These are phyloP conservation scores for Pseudomyrmex concolor DNA, from an alignment of 1,140 invertebrate genomes.

Conservation along the genomic window DNA sequence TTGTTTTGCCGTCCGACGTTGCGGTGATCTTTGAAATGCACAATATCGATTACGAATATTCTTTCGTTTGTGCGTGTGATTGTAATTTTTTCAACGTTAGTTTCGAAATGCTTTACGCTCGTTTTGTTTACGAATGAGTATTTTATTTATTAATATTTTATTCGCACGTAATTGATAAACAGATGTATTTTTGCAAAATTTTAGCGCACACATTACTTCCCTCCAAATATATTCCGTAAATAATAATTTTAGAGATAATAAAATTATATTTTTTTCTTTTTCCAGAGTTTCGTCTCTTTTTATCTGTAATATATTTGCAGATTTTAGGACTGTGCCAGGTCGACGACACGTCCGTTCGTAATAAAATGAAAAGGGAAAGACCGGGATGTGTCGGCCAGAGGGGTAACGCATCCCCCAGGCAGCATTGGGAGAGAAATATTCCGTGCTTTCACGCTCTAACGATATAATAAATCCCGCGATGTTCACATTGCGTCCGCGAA, in stretches of 20 bases:
- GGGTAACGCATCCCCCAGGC: constrained; percentile 55
- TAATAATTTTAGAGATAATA: constrained; percentile 19
- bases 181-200: neutral
- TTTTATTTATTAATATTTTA: too few species aligned
- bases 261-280: neutral
- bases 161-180: neutral
- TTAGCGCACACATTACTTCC: neutral
- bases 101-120: neutral
- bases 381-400: constrained; percentile 44
- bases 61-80: too few species aligned
- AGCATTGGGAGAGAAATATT: constrained; percentile 55
- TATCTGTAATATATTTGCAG: constrained; percentile 52
- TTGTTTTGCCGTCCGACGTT: neutral
- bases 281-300: constrained; percentile 13
- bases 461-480: constrained; percentile 62
- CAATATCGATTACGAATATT: constrained; percentile 30
- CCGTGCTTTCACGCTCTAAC: constrained; percentile 62
- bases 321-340: constrained; percentile 41
- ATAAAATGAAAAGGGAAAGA: constrained; percentile 57
- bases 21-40: constrained; percentile 18
- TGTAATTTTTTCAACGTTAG: too few species aligned
- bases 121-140: neutral
- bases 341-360: constrained; percentile 57
- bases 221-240: neutral
- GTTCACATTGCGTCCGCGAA: constrained; percentile 55